phyloP scores from a whole-genome alignment of 2,113 vertebrate species.

The Lepus europaeus region DNA sequence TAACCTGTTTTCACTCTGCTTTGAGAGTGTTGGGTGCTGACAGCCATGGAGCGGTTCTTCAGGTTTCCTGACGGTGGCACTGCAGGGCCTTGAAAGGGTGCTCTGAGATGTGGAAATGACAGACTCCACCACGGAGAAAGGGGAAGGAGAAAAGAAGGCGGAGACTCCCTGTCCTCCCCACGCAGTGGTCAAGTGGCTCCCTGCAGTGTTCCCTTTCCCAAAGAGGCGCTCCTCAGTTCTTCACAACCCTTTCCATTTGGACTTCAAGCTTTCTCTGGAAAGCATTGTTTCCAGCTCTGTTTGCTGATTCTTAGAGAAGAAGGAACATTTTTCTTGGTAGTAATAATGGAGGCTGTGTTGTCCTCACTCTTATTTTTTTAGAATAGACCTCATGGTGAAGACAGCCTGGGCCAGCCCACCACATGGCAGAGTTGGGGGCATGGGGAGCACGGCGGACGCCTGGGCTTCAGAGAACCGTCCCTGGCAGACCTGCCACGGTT shows the following conservation, averaged over 20 bases:
- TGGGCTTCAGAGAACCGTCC: too few species aligned
- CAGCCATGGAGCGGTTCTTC: neutral
- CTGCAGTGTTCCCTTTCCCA: neutral
- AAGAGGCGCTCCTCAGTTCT: neutral
- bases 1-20: neutral
- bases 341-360: neutral
- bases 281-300: neutral
- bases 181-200: neutral
- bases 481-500: accelerated
- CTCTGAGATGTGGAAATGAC: neutral
- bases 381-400: neutral
- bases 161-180: neutral
- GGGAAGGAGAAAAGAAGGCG: neutral
- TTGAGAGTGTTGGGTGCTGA: neutral
- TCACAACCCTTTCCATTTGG: neutral
- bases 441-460: too few species aligned
- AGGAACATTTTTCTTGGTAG: neutral
- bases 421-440: accelerated
- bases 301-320: neutral
- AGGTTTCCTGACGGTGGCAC: constrained; percentile 48
- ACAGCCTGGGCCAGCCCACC: neutral
- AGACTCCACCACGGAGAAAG: neutral
- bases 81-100: neutral
- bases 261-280: neutral
- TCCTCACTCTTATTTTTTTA: neutral